Conservation (phyloP, 2,888 invertebrate species). For the Toxonevra muliebris region DNA sequence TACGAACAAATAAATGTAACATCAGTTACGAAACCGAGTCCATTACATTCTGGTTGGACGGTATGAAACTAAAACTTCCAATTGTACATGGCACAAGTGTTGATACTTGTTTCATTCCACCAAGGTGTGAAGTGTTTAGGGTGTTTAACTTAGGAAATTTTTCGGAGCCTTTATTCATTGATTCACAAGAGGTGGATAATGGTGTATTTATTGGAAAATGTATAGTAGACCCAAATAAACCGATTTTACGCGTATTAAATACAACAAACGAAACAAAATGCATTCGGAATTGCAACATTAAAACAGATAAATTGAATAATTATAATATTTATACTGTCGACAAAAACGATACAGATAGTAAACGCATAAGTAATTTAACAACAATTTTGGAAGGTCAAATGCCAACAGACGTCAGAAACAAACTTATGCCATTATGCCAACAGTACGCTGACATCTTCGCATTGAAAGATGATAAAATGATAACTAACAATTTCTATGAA, state of each 20-base stretch:
- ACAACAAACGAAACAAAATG: conserved; percentile 26
- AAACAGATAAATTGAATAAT: conserved; percentile 17
- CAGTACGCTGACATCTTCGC: conserved; percentile 25
- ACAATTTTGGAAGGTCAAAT: conserved; percentile 19
- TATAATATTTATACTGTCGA: conserved; percentile 12
- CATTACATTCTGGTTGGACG: conserved; percentile 13
- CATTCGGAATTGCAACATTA: conserved; percentile 14
- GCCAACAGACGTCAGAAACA: conserved; percentile 8
- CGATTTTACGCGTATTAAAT: too few relatives aligned
- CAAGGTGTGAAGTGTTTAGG: conserved; percentile 24
- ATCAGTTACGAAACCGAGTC: conserved; percentile 21
- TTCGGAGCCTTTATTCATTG: conserved; percentile 23
- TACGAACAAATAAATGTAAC: conserved; percentile 21
- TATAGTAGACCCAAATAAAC: too few relatives aligned
- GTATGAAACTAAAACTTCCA: conserved; percentile 16
- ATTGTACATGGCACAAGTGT: conserved; percentile 23
- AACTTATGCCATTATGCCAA: conserved; percentile 20
- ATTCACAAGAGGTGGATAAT: conserved; percentile 21
- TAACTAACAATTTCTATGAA: conserved; percentile 26
- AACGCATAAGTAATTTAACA: conserved; percentile 4
- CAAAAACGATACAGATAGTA: neutral
- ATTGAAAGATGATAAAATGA: conserved; percentile 20
- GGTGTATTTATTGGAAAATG: too few relatives aligned
- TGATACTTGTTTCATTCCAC: conserved; percentile 23
- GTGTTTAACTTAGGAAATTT: too few relatives aligned